phyloP scores from a whole-genome alignment of 2,888 invertebrate species.

The Macaria notata region DNA sequence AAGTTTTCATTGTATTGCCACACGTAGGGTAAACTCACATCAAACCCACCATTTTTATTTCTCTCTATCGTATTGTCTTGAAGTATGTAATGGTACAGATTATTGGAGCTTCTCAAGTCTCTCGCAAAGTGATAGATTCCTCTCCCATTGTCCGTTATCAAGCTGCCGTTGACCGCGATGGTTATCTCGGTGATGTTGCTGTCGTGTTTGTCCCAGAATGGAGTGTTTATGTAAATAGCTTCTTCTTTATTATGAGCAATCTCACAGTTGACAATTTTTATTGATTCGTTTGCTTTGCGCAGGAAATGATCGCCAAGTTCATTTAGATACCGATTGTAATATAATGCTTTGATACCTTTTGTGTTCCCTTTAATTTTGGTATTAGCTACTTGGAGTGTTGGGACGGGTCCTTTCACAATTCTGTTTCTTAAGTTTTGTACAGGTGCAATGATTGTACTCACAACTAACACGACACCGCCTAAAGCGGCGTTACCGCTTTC shows the following conservation, averaged over 20 bases:
- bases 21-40: constrained; percentile 94
- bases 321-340: constrained; percentile 94
- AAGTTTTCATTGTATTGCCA: constrained; percentile 98
- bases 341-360: constrained; percentile 90
- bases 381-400: constrained; percentile 87
- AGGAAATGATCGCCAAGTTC: constrained; percentile 93
- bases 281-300: constrained; percentile 93
- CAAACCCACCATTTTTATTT: constrained; percentile 93
- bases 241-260: constrained; percentile 91
- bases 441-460: constrained; percentile 88
- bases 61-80: constrained; percentile 93
- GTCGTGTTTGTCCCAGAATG: constrained; percentile 91
- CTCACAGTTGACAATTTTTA: constrained; percentile 90
- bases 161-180: constrained; percentile 92
- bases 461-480: constrained; percentile 91
- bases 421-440: constrained; percentile 87
- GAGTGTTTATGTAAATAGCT: constrained; percentile 91
- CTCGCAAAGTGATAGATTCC: constrained; percentile 95
- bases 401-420: constrained; percentile 90
- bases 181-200: constrained; percentile 95
- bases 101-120: constrained; percentile 97
- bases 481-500: constrained; percentile 89
- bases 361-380: constrained; percentile 91
- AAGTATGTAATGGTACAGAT: constrained; percentile 96
- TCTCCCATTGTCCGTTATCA: constrained; percentile 93